These are phyloP conservation scores for Heliothis subflexa DNA, from an alignment of 1,140 invertebrate genomes.

Conservation along the genomic window DNA sequence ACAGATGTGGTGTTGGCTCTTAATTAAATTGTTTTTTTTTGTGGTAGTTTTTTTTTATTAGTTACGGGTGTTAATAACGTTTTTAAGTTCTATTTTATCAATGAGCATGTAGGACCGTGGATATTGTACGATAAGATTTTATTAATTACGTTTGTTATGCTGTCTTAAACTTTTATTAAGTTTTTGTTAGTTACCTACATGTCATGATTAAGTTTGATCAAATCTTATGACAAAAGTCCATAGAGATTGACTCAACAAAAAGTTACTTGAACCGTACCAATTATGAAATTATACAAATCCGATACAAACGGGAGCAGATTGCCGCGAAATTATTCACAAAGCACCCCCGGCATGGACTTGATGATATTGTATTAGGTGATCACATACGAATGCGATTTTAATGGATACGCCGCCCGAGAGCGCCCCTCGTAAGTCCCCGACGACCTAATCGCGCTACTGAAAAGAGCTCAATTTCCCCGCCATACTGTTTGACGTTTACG, in stretches of 20 bases:
- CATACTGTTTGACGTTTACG: conserved; percentile 64
- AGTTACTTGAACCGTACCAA: conserved; percentile 42
- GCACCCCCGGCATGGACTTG: conserved; percentile 78
- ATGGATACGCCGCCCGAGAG: conserved; percentile 77
- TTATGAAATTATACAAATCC: conserved; percentile 75
- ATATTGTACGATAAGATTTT: no score
- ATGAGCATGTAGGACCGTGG: no score
- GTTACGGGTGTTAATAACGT: background rate
- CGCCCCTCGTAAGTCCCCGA: conserved; percentile 61
- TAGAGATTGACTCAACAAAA: conserved; percentile 30
- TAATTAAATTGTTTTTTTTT: conserved; percentile 16
- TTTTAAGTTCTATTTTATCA: background rate
- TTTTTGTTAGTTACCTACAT: background rate
- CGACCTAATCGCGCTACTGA: conserved; percentile 55
- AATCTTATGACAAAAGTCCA: conserved; percentile 1
- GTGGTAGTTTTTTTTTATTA: background rate
- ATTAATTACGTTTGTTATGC: no score
- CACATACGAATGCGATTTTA: conserved; percentile 87
- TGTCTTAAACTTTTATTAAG: background rate
- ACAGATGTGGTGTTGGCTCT: conserved; percentile 59
- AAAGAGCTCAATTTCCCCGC: conserved; percentile 66
- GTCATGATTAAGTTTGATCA: background rate
- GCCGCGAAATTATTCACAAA: conserved; percentile 85
- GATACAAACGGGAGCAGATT: conserved; percentile 81
- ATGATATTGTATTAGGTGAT: conserved; percentile 87